A percentile compares a stretch with the other conserved stretches of the same genome.
These are phyloP conservation scores for Bos indicus DNA, from an alignment of 2,113 vertebrate species.

Conservation along the genomic window DNA sequence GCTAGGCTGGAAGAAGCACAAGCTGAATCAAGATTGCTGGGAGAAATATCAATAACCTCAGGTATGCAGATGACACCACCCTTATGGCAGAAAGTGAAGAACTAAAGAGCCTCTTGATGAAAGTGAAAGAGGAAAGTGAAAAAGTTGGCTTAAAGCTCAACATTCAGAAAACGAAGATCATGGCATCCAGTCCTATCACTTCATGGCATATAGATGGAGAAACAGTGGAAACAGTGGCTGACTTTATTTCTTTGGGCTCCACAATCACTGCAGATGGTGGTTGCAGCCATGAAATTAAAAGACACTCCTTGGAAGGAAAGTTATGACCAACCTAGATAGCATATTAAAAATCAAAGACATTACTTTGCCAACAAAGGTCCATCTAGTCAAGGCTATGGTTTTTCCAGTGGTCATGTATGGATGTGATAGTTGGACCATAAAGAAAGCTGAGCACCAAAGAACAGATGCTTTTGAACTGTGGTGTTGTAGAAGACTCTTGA, in stretches of 20 bases:
- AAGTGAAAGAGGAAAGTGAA: not conserved
- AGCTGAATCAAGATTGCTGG: not conserved
- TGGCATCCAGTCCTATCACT: not conserved
- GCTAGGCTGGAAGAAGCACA: not conserved
- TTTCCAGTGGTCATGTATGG: not conserved
- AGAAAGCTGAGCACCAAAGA: not conserved
- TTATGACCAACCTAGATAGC: not conserved
- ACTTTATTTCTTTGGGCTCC: not conserved
- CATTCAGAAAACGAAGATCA: not conserved
- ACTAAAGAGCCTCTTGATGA: not conserved
- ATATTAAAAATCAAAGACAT: not conserved
- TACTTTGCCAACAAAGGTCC: not conserved
- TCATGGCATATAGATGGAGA: not conserved
- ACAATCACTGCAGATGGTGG: not conserved
- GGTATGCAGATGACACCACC: not conserved
- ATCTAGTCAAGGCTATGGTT: not conserved
- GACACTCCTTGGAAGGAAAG: not conserved
- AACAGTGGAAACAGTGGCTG: not conserved
- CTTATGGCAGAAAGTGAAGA: not conserved
- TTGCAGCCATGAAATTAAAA: not conserved
- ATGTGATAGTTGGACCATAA: not conserved
- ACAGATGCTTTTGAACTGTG: not conserved
- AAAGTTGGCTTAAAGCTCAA: not conserved
- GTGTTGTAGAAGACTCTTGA: not conserved
- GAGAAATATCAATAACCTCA: not conserved